These are phyloP conservation scores for Galeruca laticollis DNA, from an alignment of 2,888 invertebrate species.

Conservation along the genomic window DNA sequence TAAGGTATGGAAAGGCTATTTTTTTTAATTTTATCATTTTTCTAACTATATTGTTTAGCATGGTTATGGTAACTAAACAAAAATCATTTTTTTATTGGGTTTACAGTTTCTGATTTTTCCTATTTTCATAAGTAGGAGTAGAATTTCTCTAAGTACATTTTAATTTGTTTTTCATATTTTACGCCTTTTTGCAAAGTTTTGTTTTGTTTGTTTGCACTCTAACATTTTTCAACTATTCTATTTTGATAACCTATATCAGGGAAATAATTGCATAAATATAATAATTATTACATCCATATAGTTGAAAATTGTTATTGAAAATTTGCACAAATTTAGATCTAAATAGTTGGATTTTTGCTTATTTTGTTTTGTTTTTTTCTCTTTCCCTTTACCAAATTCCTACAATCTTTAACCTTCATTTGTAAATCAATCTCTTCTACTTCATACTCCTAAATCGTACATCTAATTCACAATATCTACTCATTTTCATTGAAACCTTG, in stretches of 20 bases:
- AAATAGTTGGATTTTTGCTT: conserved; percentile 53
- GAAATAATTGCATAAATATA: not conserved
- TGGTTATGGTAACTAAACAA: conserved; percentile 29
- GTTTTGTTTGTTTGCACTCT: conserved; percentile 33
- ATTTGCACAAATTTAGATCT: conserved; percentile 39
- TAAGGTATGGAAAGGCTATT: conserved; percentile 3
- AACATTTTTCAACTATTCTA: conserved; percentile 30
- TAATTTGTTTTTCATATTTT: conserved; percentile 10
- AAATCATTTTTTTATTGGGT: conserved; percentile 22
- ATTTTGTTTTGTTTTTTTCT: conserved; percentile 61
- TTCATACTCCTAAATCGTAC: conserved; percentile 21
- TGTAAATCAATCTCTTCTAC: conserved; percentile 1
- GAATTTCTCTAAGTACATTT: conserved; percentile 22
- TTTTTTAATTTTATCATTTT: not conserved
- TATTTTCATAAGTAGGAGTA: conserved; percentile 23
- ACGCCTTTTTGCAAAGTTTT: conserved; percentile 31
- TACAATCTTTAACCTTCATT: conserved; percentile 9
- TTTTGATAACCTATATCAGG: not conserved
- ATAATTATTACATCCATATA: conserved; percentile 8
- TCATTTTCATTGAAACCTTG: conserved; percentile 27
- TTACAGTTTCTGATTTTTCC: conserved; percentile 13
- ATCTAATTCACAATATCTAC: conserved; percentile 27
- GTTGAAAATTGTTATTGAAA: conserved; percentile 39
- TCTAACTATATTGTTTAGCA: conserved; percentile 27
- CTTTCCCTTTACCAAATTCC: conserved; percentile 43